These are phyloP conservation scores for Lissonota sp. DNA, from an alignment of 2,888 invertebrate genomes.

Conservation along the genomic window DNA sequence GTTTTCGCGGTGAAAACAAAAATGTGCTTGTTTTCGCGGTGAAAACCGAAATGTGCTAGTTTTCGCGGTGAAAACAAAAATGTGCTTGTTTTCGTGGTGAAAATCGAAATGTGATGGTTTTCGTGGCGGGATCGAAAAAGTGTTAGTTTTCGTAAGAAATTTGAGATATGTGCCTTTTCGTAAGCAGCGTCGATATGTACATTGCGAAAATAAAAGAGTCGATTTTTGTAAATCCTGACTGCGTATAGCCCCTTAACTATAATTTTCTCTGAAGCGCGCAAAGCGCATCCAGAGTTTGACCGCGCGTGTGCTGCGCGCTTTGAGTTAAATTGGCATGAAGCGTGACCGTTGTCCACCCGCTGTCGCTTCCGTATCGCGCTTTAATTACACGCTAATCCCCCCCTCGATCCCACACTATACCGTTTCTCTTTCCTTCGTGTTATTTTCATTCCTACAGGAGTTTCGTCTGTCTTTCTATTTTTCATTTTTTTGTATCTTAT, in stretches of 20 bases:
- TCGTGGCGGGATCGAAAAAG: too few species aligned
- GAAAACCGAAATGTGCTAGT: too few species aligned
- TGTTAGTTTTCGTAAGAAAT: too few species aligned
- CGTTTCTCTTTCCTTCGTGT: constrained; percentile 74
- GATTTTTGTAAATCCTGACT: background rate
- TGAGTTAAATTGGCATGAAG: constrained; percentile 82
- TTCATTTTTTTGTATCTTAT: constrained; percentile 44
- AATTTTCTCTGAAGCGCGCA: constrained; percentile 57
- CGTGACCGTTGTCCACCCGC: constrained; percentile 79
- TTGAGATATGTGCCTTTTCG: too few species aligned
- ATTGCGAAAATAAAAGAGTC: constrained; percentile 14
- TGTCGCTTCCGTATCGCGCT: constrained; percentile 73
- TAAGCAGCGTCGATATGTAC: too few species aligned
- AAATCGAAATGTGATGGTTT: too few species aligned
- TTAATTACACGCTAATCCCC: constrained; percentile 75
- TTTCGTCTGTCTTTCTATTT: constrained; percentile 4
- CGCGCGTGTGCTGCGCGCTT: constrained; percentile 60
- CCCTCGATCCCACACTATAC: constrained; percentile 50
- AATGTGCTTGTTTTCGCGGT: too few species aligned
- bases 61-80: too few species aligned
- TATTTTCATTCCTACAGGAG: constrained; percentile 21
- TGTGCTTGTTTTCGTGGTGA: too few species aligned
- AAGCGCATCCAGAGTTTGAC: constrained; percentile 63
- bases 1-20: too few species aligned
- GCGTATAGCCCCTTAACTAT: constrained; percentile 4